These are phyloP conservation scores for Amia ocellicauda DNA, from an alignment of 2,113 vertebrate species.

Conservation along the genomic window DNA sequence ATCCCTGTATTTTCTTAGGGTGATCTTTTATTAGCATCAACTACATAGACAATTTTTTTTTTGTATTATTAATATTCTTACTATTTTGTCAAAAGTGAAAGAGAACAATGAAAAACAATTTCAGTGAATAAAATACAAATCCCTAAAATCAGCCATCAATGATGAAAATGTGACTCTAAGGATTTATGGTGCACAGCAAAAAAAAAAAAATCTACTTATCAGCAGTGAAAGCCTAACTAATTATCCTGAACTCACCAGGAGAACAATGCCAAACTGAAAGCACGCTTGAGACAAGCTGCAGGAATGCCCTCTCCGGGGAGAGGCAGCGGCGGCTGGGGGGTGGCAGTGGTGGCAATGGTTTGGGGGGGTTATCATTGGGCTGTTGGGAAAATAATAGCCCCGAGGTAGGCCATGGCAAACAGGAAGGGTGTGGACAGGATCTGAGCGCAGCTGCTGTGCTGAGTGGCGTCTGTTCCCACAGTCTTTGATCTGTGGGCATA, in stretches of 20 bases:
- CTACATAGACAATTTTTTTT: too few species aligned
- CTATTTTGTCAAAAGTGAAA: too few species aligned
- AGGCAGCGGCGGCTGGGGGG: conserved; percentile 41
- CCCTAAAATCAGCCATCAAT: too few species aligned
- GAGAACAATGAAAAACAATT: too few species aligned
- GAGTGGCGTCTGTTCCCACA: conserved; percentile 70
- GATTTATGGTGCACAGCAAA: too few species aligned
- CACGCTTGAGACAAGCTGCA: conserved; percentile 42
- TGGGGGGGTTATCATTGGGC: conserved; percentile 44
- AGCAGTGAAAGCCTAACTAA: conserved; percentile 38
- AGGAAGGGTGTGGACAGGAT: conserved; percentile 86
- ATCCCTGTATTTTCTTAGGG: too few species aligned
- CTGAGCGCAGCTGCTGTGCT: conserved; percentile 67
- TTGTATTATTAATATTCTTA: too few species aligned
- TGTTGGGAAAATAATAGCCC: conserved; percentile 67
- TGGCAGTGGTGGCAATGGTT: conserved; percentile 5
- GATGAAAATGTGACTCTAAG: too few species aligned
- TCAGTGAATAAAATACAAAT: too few species aligned
- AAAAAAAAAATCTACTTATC: not conserved
- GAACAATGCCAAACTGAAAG: conserved; percentile 61
- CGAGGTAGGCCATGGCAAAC: conserved; percentile 64
- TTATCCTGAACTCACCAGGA: conserved; percentile 58
- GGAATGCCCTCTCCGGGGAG: conserved; percentile 38
- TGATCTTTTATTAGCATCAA: too few species aligned
- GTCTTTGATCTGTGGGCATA: conserved; percentile 73